Evolutionary conservation across 2,113 vertebrate species (phyloP), one percentile per base, ranked within the genome.

Genomic region (Dryoscopus gambensis): DNA sequence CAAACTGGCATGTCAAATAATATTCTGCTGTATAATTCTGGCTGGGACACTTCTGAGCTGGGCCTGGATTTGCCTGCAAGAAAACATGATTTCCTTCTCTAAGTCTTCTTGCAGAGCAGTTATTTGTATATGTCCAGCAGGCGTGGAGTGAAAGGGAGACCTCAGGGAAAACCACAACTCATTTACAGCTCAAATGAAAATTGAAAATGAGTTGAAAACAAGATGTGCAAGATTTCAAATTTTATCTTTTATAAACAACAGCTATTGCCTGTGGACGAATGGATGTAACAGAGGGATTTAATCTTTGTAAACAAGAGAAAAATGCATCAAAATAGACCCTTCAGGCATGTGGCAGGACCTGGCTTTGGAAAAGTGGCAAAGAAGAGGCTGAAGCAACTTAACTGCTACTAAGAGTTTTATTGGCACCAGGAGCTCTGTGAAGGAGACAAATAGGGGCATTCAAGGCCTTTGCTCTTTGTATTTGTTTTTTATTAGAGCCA

Each of bases 211-310:
- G 82, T 68, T 56, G 85, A 65, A 92, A 97, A 84, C 62, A n/a
- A 75, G 93, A 93, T 70, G 73, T 63, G 73, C 1, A 2, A 78
- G 77, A 68, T 91, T 76, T 93, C 69, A 79, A 71, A 68, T 60
- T 71, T 78, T 68, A n/a, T 78, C 70, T 85, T 67, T 81, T 89
- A 47, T 89, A 55, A 96, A 37, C 80, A 94, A 68, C 64, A n/a
- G 65, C 52, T 53, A 65, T 73, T 89, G 89, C 89, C 76, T 80
- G 76, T 81, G 68, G 86, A 89, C 1, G 0, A 46, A 21, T 69
- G 59, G 64, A 23, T 77, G 55, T 88, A 90, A 80, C 86, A 75
- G 77, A 78, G 84, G 57, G 84, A 91, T 95, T 95, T 95, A 92
- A 79, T 94, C 62, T 76, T 40, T 75, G 69, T 79, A 87, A 95